Conservation (phyloP, 2,888 invertebrate genomes). For the Synergus itoensis region DNA sequence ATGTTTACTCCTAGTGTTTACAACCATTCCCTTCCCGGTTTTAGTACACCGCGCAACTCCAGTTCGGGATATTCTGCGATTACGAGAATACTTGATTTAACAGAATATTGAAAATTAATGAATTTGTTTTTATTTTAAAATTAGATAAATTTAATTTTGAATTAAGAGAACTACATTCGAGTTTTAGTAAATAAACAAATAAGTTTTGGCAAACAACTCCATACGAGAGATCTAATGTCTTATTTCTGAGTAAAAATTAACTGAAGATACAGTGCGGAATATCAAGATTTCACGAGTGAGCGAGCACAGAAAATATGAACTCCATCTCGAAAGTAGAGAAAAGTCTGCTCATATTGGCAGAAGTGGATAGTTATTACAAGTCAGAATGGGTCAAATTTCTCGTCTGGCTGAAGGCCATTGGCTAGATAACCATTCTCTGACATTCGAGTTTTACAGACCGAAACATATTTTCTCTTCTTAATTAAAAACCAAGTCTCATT, state of each 20-base stretch:
- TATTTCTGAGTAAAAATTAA: background rate
- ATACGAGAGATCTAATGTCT: background rate
- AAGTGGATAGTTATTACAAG: background rate
- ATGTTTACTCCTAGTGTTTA: conserved; percentile 77
- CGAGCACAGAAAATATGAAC: background rate
- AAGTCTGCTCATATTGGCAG: background rate
- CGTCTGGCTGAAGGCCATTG: background rate
- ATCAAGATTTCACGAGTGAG: background rate
- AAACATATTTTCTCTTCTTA: background rate
- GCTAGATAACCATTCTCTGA: background rate
- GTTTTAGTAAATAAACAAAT: background rate
- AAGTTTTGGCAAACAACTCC: background rate
- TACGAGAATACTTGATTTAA: background rate
- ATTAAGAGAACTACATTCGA: too few relatives aligned
- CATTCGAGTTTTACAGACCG: background rate
- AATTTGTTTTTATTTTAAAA: background rate
- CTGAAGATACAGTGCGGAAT: background rate
- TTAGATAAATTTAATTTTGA: background rate
- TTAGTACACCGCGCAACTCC: conserved; percentile 47
- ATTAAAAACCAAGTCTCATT: background rate
- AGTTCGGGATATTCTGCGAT: conserved; percentile 47
- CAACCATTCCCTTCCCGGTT: conserved; percentile 62
- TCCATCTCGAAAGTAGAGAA: background rate
- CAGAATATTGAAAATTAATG: background rate
- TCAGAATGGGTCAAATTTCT: background rate